Conservation (phyloP, 1,140 invertebrate genomes). For the Camponotus pennsylvanicus region DNA sequence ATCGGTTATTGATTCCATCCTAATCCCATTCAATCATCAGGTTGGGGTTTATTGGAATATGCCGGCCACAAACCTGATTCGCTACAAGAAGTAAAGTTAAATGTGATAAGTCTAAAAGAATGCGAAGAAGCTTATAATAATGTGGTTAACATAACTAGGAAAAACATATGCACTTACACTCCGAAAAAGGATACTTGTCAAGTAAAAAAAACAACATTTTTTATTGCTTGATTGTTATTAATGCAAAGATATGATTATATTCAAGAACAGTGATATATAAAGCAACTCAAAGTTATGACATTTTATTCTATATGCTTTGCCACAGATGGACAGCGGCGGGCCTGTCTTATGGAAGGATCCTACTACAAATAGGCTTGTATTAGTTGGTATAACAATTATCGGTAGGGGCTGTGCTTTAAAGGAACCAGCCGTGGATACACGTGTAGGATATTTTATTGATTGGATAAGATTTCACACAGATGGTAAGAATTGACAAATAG, state of each 20-base stretch:
- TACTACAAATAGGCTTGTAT: slow-evolving; percentile 79
- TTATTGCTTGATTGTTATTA: background rate
- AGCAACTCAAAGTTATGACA: background rate
- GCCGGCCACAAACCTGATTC: slow-evolving; percentile 86
- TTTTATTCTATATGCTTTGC: slow-evolving; percentile 15
- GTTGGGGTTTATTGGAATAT: slow-evolving; percentile 89
- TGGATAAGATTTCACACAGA: slow-evolving; percentile 86
- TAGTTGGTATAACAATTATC: slow-evolving; percentile 87
- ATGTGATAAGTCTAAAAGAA: slow-evolving; percentile 82
- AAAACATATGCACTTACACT: slow-evolving; percentile 88
- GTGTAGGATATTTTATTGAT: too few species aligned
- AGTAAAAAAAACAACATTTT: slow-evolving; percentile 58
- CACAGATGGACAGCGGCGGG: slow-evolving; percentile 90
- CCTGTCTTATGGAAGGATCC: slow-evolving; percentile 88
- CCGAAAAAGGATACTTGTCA: slow-evolving; percentile 75
- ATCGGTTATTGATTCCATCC: background rate
- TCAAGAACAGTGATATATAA: background rate
- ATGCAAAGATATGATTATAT: background rate
- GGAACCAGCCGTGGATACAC: too few species aligned
- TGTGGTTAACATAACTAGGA: too few species aligned
- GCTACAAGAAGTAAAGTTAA: slow-evolving; percentile 87
- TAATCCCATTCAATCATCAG: slow-evolving; percentile 78
- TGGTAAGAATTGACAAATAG: slow-evolving; percentile 68
- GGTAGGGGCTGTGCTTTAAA: too few species aligned
- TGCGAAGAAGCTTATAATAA: background rate